Percentiles rank a stretch among this genome's conserved stretches.
phyloP scores from a whole-genome alignment of 2,797 vertebrate genomes.

The Chromobotia macracanthus region DNA sequence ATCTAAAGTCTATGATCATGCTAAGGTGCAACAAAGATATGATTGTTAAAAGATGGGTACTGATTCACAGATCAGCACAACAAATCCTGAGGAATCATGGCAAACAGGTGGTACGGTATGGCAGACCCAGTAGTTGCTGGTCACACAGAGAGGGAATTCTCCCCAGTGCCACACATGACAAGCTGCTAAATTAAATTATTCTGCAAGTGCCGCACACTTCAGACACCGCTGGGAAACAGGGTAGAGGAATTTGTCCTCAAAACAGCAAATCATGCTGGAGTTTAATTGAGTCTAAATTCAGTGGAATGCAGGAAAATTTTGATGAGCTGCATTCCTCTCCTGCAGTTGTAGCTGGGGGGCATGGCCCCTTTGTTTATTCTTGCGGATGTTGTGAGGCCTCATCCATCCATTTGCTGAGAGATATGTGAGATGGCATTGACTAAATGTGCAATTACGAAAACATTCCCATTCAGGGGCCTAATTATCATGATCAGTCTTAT shows the following conservation, averaged over 20 bases:
- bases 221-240: slow-evolving; percentile 40
- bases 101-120: slow-evolving; percentile 18
- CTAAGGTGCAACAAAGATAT: background rate
- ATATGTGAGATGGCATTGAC: slow-evolving; percentile 63
- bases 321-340: slow-evolving; percentile 56
- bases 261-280: slow-evolving; percentile 60
- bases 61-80: slow-evolving; percentile 5
- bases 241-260: slow-evolving; percentile 45
- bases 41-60: background rate
- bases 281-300: slow-evolving; percentile 60
- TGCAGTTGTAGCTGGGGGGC: slow-evolving; percentile 58
- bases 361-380: slow-evolving; percentile 66
- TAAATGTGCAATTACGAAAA: slow-evolving; percentile 65
- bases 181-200: slow-evolving; percentile 45
- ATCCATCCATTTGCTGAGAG: slow-evolving; percentile 66
- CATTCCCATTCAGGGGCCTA: slow-evolving; percentile 63
- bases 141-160: slow-evolving; percentile 28
- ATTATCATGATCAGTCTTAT: slow-evolving; percentile 69
- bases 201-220: slow-evolving; percentile 31
- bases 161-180: slow-evolving; percentile 41
- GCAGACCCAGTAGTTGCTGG: slow-evolving; percentile 1
- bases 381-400: slow-evolving; percentile 57
- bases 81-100: slow-evolving; percentile 12
- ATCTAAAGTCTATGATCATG: background rate
- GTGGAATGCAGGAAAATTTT: slow-evolving; percentile 61